These are phyloP conservation scores for Mormyrops attenuatus DNA, from an alignment of 2,797 vertebrate genomes.

Conservation along the genomic window DNA sequence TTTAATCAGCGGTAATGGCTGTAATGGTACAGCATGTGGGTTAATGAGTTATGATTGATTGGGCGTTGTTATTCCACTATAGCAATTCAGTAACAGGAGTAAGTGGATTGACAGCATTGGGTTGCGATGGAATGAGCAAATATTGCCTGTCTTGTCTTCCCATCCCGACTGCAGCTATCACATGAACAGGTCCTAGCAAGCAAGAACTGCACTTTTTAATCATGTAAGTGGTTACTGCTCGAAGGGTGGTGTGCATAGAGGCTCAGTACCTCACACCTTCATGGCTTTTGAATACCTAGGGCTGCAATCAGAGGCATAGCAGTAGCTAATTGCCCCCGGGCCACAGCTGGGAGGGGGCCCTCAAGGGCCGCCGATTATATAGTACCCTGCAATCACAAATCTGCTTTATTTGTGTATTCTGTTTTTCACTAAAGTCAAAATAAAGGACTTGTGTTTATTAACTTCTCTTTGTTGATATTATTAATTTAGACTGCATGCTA, in stretches of 20 bases:
- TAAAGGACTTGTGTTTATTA: not conserved
- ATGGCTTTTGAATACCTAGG: not conserved
- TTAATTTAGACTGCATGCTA: not conserved
- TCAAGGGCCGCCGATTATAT: not conserved
- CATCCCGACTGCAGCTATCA: not conserved
- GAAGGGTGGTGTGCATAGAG: not conserved
- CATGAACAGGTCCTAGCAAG: too few species aligned
- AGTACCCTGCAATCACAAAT: not conserved
- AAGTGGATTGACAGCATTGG: not conserved
- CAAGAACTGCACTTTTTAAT: too few species aligned
- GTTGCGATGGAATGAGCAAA: not conserved
- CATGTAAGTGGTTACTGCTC: not conserved
- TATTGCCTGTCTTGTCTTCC: not conserved
- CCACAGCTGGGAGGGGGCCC: not conserved
- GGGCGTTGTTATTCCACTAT: conserved; percentile 55
- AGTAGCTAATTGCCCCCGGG: not conserved
- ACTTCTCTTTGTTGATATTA: not conserved
- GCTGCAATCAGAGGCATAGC: not conserved
- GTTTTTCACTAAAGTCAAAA: not conserved
- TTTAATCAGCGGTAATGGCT: conserved; percentile 83
- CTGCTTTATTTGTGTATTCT: not conserved
- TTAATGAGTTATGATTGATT: conserved; percentile 82
- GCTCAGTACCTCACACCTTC: not conserved
- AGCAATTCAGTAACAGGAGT: not conserved
- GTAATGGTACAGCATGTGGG: conserved; percentile 79